Base-by-base conservation (phyloP, 2,113 vertebrate species). In the Clinocottus analis region DNA sequence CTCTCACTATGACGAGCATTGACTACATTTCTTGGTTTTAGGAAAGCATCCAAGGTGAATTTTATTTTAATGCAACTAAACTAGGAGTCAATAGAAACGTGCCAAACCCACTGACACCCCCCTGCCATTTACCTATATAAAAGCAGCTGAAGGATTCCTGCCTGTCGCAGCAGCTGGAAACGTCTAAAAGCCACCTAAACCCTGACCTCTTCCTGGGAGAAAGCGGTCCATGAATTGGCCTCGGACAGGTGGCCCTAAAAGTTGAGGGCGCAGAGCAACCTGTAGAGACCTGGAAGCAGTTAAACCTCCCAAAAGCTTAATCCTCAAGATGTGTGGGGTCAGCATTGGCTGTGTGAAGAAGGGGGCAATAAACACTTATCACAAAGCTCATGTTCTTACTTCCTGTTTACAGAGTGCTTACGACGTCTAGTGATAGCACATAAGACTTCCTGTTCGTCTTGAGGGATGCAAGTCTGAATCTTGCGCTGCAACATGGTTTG, bases 311-410 rank as follows among this genome's bases (percentile, higher is more conserved):
- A 88, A 84, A 73, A 71, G 33, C 31, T 65, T 80, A 87, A 88
- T 88, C 80, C 79, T 63, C 51, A 4, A 88, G 82, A 88, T 87
- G 73, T 82, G 68, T 84, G 75, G 80, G 78, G 85, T 85, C 85
- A 69, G 80, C 64, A 33, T 12, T 63, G 64, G 37, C 55, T 83
- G 61, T 80, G 85, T 72, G 73, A 87, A 6, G 45, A 47, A 19
- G 17, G 53, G 49, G 83, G 87, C 82, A 90, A 93, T 93, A 93
- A 94, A 94, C 80, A 87, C 86, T 88, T 82, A 90, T 89, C 87
- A 59, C 77, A 83, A 80, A 87, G 66, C 55, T 43, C 8, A 25
- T 49, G 64, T 53, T 81, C 72, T 77, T 72, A 45, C 79, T 87
- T 87, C 84, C 84, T 84, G 73, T 80, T 77, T 37, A 61, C 39